A percentile compares a stretch with the other conserved stretches of the same genome.
phyloP scores from a whole-genome alignment of 2,797 vertebrate species.

The Pachyuromys duprasi region DNA sequence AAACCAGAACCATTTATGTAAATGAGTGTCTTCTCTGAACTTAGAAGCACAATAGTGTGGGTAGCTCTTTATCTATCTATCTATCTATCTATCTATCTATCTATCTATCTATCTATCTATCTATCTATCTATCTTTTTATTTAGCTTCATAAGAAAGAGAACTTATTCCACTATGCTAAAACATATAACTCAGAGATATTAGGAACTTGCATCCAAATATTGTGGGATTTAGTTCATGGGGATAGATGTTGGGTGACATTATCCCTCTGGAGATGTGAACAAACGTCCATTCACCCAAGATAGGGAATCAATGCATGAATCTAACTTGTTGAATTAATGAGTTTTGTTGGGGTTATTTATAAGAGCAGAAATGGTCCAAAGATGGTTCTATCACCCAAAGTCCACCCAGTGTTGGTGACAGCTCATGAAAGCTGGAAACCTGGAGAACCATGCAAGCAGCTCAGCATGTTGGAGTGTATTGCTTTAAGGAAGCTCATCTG shows the following conservation, averaged over 20 bases:
- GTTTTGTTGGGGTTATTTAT: not conserved
- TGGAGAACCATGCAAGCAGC: too few relatives aligned
- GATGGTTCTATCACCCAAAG: not conserved
- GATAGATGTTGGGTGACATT: not conserved
- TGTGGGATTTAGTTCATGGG: not conserved
- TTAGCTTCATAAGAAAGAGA: not conserved
- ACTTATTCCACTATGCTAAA: not conserved
- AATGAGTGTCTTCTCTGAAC: not conserved
- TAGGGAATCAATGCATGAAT: not conserved
- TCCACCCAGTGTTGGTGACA: too few relatives aligned
- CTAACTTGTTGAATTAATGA: not conserved
- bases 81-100: not conserved
- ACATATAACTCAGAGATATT: not conserved
- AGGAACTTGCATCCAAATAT: not conserved
- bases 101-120: too few relatives aligned
- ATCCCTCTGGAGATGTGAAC: not conserved
- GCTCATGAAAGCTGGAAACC: too few relatives aligned
- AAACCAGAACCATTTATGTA: not conserved
- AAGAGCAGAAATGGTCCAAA: not conserved
- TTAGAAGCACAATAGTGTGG: not conserved
- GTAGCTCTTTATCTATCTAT: not conserved
- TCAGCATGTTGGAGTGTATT: too few relatives aligned
- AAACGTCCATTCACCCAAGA: not conserved
- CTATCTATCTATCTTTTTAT: too few relatives aligned
- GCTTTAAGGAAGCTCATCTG: too few relatives aligned